Conservation (phyloP, 2,113 vertebrate species). For the Lepus europaeus region DNA sequence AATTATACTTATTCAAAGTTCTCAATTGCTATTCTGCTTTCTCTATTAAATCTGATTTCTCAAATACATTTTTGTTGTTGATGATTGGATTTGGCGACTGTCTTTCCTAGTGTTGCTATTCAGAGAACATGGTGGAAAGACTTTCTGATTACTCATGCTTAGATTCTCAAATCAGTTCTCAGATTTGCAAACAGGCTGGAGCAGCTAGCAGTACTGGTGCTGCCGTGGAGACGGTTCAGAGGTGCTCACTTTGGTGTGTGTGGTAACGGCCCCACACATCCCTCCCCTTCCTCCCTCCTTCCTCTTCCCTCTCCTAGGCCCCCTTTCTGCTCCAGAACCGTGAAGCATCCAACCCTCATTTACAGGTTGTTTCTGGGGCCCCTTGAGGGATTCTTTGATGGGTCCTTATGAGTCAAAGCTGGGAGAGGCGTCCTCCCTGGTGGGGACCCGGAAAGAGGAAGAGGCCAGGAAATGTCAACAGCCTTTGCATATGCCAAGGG, state of each 20-base stretch:
- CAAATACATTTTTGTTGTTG: background rate
- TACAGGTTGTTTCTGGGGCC: background rate
- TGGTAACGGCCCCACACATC: background rate
- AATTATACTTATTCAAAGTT: background rate
- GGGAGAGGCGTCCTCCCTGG: background rate
- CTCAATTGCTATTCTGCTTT: background rate
- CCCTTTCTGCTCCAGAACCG: background rate
- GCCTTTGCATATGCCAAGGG: background rate
- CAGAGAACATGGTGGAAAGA: background rate
- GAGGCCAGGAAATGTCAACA: background rate
- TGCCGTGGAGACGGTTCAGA: background rate
- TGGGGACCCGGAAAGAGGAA: background rate
- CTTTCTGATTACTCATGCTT: background rate
- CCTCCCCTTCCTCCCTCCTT: background rate
- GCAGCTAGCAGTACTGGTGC: background rate
- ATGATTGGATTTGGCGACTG: constrained; percentile 3
- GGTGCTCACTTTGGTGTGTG: background rate
- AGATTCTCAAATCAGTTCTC: background rate
- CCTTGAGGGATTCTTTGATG: background rate
- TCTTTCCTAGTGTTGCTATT: background rate
- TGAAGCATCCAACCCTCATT: background rate
- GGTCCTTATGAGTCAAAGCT: background rate
- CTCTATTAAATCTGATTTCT: background rate
- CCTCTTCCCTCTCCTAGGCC: background rate
- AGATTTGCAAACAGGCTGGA: background rate